A percentile compares a stretch with the other conserved stretches of the same genome.
phyloP scores from a whole-genome alignment of 1,140 invertebrate genomes.

The Hetaerina americana region DNA sequence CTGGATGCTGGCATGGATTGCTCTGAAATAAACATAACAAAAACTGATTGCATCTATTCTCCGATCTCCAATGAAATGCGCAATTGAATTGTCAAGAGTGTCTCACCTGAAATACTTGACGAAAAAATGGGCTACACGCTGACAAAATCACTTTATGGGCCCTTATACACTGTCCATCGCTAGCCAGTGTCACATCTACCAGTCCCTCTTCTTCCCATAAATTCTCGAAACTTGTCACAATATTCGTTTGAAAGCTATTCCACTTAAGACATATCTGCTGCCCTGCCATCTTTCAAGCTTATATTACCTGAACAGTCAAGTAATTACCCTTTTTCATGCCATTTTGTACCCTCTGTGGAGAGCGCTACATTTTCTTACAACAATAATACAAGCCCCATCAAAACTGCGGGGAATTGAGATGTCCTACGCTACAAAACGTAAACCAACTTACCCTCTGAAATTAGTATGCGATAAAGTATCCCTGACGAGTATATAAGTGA shows the following conservation, averaged over 20 bases:
- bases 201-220: slow-evolving; percentile 50
- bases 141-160: slow-evolving; percentile 60
- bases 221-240: slow-evolving; percentile 45
- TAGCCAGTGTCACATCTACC: slow-evolving; percentile 54
- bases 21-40: slow-evolving; percentile 30
- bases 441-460: not conserved
- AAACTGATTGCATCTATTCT: too few relatives aligned
- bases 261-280: slow-evolving; percentile 50
- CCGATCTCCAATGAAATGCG: not conserved
- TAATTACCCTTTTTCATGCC: not conserved
- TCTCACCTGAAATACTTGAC: slow-evolving; percentile 46
- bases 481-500: too few relatives aligned
- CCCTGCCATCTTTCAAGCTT: slow-evolving; percentile 26
- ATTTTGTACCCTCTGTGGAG: not conserved
- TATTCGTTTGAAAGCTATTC: slow-evolving; percentile 50
- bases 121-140: slow-evolving; percentile 57
- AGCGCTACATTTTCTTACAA: not conserved
- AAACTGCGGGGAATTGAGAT: not conserved
- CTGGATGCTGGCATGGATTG: slow-evolving; percentile 50
- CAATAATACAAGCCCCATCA: not conserved
- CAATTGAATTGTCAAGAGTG: not conserved
- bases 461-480: too few relatives aligned
- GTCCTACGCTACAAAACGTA: not conserved
- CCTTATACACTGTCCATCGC: slow-evolving; percentile 49
- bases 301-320: not conserved